Evolutionary conservation across 2,888 invertebrate genomes (phyloP).

Genomic region (Sylvicola cinctus): DNA sequence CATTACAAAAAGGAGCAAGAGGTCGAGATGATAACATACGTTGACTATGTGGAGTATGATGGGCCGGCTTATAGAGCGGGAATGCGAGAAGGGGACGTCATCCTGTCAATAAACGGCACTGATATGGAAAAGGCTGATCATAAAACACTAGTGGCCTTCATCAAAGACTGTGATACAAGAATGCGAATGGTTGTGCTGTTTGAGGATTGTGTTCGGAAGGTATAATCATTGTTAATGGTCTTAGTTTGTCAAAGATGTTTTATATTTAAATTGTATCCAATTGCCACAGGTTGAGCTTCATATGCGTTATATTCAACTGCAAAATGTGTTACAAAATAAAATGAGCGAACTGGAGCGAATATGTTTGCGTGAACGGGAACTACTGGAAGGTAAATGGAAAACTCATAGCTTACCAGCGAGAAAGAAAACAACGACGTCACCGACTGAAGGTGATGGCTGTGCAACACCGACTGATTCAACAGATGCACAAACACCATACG

Average conservation of each 20-base stretch:
- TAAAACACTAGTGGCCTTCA: slow-evolving; percentile 76
- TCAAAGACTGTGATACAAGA: slow-evolving; percentile 69
- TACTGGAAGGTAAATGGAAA: slow-evolving; percentile 73
- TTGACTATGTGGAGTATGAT: slow-evolving; percentile 85
- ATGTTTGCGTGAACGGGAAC: slow-evolving; percentile 59
- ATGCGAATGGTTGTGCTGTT: slow-evolving; percentile 94
- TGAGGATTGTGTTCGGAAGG: slow-evolving; percentile 89
- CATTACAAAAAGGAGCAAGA: slow-evolving; percentile 87
- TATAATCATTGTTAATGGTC: no score
- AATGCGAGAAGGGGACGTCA: slow-evolving; percentile 91
- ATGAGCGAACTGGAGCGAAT: slow-evolving; percentile 68
- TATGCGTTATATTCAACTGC: slow-evolving; percentile 78
- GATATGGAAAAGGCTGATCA: slow-evolving; percentile 93
- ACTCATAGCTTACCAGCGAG: slow-evolving; percentile 73
- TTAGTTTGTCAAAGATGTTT: slow-evolving; percentile 3
- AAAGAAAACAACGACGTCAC: slow-evolving; percentile 46
- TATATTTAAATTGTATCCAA: slow-evolving; percentile 3
- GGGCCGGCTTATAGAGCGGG: slow-evolving; percentile 85
- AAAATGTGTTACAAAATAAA: slow-evolving; percentile 63
- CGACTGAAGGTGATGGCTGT: slow-evolving; percentile 23
- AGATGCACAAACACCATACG: slow-evolving; percentile 31
- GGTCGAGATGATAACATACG: slow-evolving; percentile 91
- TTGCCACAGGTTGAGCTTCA: slow-evolving; percentile 81
- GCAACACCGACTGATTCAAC: slow-evolving; percentile 27
- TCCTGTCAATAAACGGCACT: slow-evolving; percentile 86